A percentile compares a stretch with the other conserved stretches of the same genome.
These are phyloP conservation scores for Trichomycterus rosablanca DNA, from an alignment of 2,113 vertebrate genomes.

Conservation along the genomic window DNA sequence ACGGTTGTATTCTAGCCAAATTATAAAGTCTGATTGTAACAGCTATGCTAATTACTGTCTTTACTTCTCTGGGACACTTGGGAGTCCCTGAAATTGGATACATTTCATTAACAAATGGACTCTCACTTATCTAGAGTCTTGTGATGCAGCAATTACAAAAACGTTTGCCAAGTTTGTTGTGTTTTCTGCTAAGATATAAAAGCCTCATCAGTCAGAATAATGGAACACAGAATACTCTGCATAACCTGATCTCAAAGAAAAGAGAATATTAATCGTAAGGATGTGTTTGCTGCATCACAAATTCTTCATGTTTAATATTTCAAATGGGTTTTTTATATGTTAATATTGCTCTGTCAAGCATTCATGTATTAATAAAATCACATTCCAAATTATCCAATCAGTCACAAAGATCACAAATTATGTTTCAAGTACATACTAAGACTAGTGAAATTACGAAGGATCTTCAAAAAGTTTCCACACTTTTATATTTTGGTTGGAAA, in stretches of 20 bases:
- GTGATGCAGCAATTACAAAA: too few relatives aligned
- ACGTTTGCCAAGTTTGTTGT: constrained; percentile 30
- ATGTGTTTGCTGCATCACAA: background rate
- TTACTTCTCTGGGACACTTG: too few relatives aligned
- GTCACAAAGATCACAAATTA: too few relatives aligned
- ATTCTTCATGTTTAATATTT: constrained; percentile 5
- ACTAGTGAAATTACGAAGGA: too few relatives aligned
- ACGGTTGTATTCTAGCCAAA: too few relatives aligned
- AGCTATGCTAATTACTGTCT: too few relatives aligned
- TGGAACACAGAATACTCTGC: constrained; percentile 15
- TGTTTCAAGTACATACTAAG: too few relatives aligned
- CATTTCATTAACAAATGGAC: constrained; percentile 22
- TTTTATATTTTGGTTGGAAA: too few relatives aligned
- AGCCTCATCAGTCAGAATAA: constrained; percentile 35
- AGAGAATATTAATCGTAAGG: constrained; percentile 1
- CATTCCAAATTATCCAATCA: too few relatives aligned
- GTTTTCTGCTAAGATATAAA: constrained; percentile 34
- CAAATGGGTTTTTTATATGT: constrained; percentile 12
- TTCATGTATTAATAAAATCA: too few relatives aligned
- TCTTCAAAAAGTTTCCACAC: too few relatives aligned
- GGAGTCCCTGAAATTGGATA: background rate
- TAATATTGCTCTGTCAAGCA: background rate
- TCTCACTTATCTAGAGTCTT: constrained; percentile 18
- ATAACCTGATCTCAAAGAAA: constrained; percentile 19
- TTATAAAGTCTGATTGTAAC: too few relatives aligned